Base-by-base conservation (phyloP, 2,888 invertebrate genomes). In the Romanomermis culicivorax region DNA sequence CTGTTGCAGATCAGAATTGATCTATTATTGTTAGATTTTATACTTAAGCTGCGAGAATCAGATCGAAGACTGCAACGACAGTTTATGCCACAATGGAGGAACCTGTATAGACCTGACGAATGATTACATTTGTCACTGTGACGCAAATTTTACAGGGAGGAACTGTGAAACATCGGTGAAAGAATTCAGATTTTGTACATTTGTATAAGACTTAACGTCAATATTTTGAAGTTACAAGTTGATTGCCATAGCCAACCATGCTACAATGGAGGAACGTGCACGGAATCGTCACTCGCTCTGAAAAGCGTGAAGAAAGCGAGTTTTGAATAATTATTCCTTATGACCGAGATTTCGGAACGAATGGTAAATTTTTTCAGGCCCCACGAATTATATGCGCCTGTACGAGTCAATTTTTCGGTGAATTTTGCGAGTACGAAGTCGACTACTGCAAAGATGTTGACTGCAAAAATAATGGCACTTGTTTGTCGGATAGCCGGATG, bases 91-190 rank as follows among this genome's bases (percentile, higher is more conserved):
- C 56, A 68, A 69, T 57, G 58, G 60, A 26, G 69, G 66, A 17
- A 59, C 61, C 2, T 70, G 70, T 58, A 60, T 61, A 27, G 70
- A 71, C 70, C 74, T 83, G 60, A 79, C 86, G 60, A 85, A 86
- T 68, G 80, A 82, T 0, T 88, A 85, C 70, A 79, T 80, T 59
- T 89, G 89, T 70, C 71, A 71, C 60, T 87, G 87, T 72, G 43
- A 59, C 1, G 58, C 54, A 1, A 58, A 60, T 29, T 86, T 76
- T 68, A 73, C 76, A 47, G 86, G 85, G 0, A 74, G 78, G 62
- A 83, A 83, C 1, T 87, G 87, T 67, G 86, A 87, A 69, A 83
- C 83, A 27, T 85, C 86, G 71, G 85, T 86, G 70, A 20, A 17
- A 7, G 17, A 36, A 36, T 11, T 36, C n/a, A n/a, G n/a, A n/a